phyloP scores from a whole-genome alignment of 1,140 invertebrate species.

The Hyles vespertilio region DNA sequence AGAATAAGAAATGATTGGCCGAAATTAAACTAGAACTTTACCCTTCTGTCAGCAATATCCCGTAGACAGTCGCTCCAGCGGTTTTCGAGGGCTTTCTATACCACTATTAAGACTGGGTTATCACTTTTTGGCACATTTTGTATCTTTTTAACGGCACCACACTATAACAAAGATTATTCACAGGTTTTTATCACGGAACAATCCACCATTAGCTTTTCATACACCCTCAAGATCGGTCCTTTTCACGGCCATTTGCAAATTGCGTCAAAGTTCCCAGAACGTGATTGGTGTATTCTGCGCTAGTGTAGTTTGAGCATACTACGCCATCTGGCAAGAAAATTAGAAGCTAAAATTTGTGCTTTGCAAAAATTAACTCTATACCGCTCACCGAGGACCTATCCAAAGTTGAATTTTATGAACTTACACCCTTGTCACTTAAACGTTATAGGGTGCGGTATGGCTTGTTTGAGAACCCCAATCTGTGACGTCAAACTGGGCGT shows the following conservation, averaged over 20 bases:
- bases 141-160: conserved; percentile 61
- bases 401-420: conserved; percentile 12
- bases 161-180: conserved; percentile 63
- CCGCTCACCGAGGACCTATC: conserved; percentile 9
- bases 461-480: conserved; percentile 61
- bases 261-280: conserved; percentile 68
- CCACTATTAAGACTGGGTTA: conserved; percentile 74
- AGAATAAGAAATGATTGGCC: conserved; percentile 17
- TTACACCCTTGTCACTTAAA: conserved; percentile 38
- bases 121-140: conserved; percentile 75
- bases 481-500: conserved; percentile 76
- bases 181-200: conserved; percentile 66
- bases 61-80: conserved; percentile 63
- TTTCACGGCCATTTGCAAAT: conserved; percentile 76
- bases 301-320: conserved; percentile 43
- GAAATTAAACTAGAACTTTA: conserved; percentile 63
- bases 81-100: conserved; percentile 65
- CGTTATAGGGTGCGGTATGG: conserved; percentile 68
- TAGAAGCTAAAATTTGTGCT: conserved; percentile 35
- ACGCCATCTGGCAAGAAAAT: conserved; percentile 43
- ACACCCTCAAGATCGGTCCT: conserved; percentile 70
- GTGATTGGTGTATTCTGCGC: conserved; percentile 66
- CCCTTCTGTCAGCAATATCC: conserved; percentile 70
- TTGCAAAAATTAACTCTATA: conserved; percentile 33
- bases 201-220: conserved; percentile 71